A percentile compares a stretch with the other conserved stretches of the same genome.
Conservation (phyloP, 1,140 invertebrate genomes). For the Cylas formicarius region DNA sequence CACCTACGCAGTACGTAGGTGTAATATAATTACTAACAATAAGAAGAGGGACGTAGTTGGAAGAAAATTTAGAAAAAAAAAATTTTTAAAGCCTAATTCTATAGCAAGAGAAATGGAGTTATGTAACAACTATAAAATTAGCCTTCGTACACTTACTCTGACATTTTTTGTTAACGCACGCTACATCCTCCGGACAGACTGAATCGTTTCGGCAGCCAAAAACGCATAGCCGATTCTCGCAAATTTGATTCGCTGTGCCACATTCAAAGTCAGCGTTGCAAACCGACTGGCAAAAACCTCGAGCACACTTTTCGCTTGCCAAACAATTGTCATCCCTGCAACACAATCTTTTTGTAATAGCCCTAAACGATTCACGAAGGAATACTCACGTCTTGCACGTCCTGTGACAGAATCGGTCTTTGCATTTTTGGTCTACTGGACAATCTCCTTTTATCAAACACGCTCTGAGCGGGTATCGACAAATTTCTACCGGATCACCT, state of each 20-base stretch:
- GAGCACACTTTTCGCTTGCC: conserved; percentile 74
- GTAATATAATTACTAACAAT: too few relatives aligned
- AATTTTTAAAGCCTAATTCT: too few relatives aligned
- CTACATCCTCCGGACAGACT: conserved; percentile 63
- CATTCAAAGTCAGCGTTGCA: conserved; percentile 81
- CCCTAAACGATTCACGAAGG: not conserved
- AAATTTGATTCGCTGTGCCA: conserved; percentile 71
- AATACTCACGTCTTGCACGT: conserved; percentile 56
- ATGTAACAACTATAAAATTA: too few relatives aligned
- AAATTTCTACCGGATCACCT: conserved; percentile 67
- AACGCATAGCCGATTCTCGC: conserved; percentile 77
- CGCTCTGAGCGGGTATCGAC: conserved; percentile 56
- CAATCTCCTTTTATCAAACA: conserved; percentile 63
- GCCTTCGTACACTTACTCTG: conserved; percentile 53
- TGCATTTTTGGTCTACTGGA: conserved; percentile 59
- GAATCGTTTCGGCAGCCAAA: conserved; percentile 75
- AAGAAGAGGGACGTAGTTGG: too few relatives aligned
- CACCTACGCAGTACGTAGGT: too few relatives aligned
- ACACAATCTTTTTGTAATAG: conserved; percentile 14
- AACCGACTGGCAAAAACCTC: conserved; percentile 70
- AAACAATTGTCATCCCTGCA: conserved; percentile 73
- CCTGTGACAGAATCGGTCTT: conserved; percentile 64
- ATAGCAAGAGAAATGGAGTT: too few relatives aligned
- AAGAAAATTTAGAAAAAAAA: conserved; percentile 8
- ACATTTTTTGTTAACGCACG: conserved; percentile 77